phyloP scores from a whole-genome alignment of 2,888 invertebrate species.

The Sphinx pinastri region DNA sequence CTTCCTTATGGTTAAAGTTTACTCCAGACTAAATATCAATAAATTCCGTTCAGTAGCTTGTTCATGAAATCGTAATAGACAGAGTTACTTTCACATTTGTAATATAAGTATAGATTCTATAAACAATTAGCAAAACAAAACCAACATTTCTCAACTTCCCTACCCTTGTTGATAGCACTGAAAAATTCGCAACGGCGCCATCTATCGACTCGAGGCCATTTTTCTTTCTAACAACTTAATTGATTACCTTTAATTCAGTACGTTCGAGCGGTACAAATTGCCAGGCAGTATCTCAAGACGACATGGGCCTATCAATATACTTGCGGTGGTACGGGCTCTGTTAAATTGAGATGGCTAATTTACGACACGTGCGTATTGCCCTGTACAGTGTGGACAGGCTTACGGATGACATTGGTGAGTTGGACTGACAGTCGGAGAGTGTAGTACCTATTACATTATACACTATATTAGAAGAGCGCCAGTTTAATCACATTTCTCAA shows the following conservation, averaged over 20 bases:
- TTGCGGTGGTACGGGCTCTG: conserved; percentile 38
- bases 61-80: too few species aligned
- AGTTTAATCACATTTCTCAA: too few species aligned
- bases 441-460: too few species aligned
- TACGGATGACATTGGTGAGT: conserved; percentile 4
- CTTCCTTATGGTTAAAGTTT: too few species aligned
- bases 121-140: too few species aligned
- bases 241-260: conserved; percentile 52
- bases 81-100: too few species aligned
- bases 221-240: conserved; percentile 44
- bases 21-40: too few species aligned
- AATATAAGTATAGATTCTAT: too few species aligned
- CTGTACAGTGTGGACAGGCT: neutral
- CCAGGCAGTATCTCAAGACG: conserved; percentile 69
- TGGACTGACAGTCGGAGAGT: too few species aligned
- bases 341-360: conserved; percentile 62
- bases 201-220: conserved; percentile 31
- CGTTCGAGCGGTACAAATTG: conserved; percentile 64
- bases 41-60: too few species aligned
- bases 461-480: too few species aligned
- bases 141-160: neutral
- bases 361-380: conserved; percentile 42
- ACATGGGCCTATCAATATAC: conserved; percentile 76
- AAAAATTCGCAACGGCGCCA: neutral
- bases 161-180: neutral